Evolutionary conservation across 1,140 invertebrate species (phyloP).

Genomic region (Dreissena polymorpha): DNA sequence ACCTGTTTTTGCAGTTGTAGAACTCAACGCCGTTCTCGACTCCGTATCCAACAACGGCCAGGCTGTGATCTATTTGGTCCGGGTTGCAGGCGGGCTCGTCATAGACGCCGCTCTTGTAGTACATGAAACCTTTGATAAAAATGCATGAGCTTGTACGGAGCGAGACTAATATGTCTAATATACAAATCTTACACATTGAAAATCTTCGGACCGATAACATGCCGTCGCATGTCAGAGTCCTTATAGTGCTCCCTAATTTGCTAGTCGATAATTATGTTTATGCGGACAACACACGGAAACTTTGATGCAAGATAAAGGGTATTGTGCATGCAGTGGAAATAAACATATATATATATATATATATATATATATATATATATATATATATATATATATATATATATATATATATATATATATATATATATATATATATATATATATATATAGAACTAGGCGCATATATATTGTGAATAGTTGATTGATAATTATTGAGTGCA

Average conservation of each 20-base stretch:
- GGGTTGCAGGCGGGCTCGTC: conserved; percentile 85
- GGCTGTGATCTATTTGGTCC: conserved; percentile 90
- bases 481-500: no score
- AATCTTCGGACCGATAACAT: not conserved
- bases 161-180: not conserved
- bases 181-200: not conserved
- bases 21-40: conserved; percentile 83
- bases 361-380: no score
- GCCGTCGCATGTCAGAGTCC: not conserved
- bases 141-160: not conserved
- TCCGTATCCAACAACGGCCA: conserved; percentile 91
- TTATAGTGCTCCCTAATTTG: not conserved
- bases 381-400: no score
- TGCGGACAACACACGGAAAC: not conserved
- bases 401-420: no score
- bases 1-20: conserved; percentile 93
- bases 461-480: no score
- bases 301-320: not conserved
- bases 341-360: no score
- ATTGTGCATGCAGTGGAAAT: not conserved
- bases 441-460: no score
- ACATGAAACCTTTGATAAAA: conserved; percentile 5
- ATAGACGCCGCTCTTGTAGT: conserved; percentile 82
- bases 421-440: no score
- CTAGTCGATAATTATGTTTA: not conserved